Conservation (phyloP, 2,113 vertebrate species). For the Sebastes schlegelii region DNA sequence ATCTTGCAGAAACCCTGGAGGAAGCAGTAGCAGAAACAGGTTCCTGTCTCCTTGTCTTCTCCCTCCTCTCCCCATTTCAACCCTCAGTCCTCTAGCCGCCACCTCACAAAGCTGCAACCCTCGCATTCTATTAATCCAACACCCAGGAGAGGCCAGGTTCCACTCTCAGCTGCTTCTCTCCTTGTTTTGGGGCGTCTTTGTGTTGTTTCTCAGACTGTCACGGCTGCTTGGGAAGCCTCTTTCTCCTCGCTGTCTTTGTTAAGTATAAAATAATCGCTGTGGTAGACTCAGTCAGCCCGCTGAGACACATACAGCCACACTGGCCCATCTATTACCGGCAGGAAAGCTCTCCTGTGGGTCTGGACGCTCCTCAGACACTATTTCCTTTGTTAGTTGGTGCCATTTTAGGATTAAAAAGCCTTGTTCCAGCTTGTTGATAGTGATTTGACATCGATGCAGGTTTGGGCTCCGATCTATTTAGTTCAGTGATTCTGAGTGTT, state of each 20-base stretch:
- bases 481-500: neutral
- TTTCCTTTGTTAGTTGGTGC: neutral
- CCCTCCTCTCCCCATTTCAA: neutral
- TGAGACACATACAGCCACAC: constrained; percentile 7
- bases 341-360: constrained; percentile 10
- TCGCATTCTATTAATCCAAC: constrained; percentile 10
- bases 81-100: neutral
- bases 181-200: constrained; percentile 40
- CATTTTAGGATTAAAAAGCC: constrained; percentile 4
- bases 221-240: constrained; percentile 38
- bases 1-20: neutral
- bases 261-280: constrained; percentile 33
- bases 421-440: constrained; percentile 17
- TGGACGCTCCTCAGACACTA: neutral
- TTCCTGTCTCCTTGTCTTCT: neutral
- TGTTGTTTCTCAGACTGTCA: constrained; percentile 22
- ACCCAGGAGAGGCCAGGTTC: constrained; percentile 19
- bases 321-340: constrained; percentile 26
- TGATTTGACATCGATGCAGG: neutral
- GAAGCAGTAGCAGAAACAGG: neutral
- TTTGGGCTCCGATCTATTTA: neutral
- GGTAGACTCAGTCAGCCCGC: constrained; percentile 23
- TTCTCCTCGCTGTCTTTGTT: constrained; percentile 28
- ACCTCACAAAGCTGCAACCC: neutral
- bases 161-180: constrained; percentile 12